Conservation (phyloP, 2,888 invertebrate genomes). For the Sceliomorpha sp. region DNA sequence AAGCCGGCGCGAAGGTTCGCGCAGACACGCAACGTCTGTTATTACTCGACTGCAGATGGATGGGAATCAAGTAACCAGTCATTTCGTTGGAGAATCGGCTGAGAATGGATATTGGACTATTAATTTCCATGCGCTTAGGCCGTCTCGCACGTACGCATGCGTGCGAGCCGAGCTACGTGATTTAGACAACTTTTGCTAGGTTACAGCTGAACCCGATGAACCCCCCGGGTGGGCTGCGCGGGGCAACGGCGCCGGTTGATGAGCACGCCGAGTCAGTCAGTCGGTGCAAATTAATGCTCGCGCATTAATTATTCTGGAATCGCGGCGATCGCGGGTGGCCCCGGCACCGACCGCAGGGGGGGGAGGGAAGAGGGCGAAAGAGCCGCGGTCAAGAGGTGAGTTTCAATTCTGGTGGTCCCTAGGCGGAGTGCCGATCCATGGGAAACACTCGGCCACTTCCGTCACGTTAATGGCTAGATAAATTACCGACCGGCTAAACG, state of each 20-base stretch:
- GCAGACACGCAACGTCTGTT: slow-evolving; percentile 64
- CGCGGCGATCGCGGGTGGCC: slow-evolving; percentile 59
- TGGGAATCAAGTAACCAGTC: slow-evolving; percentile 78
- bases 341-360: slow-evolving; percentile 62
- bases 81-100: slow-evolving; percentile 77
- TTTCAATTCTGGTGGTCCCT: slow-evolving; percentile 48
- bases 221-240: slow-evolving; percentile 62
- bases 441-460: slow-evolving; percentile 52
- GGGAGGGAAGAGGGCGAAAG: too few relatives aligned
- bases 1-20: slow-evolving; percentile 19
- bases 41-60: slow-evolving; percentile 76
- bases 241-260: slow-evolving; percentile 66
- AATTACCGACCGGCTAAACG: slow-evolving; percentile 23
- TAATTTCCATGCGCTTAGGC: slow-evolving; percentile 73
- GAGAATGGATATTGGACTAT: slow-evolving; percentile 79
- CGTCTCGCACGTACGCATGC: slow-evolving; percentile 32
- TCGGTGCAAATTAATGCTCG: slow-evolving; percentile 77
- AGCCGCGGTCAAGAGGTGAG: slow-evolving; percentile 51
- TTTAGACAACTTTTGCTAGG: slow-evolving; percentile 69
- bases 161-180: slow-evolving; percentile 65
- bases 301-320: slow-evolving; percentile 74
- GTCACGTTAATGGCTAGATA: slow-evolving; percentile 54
- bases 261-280: slow-evolving; percentile 69
- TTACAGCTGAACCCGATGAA: slow-evolving; percentile 63
- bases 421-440: slow-evolving; percentile 39